Conservation (phyloP, 2,888 invertebrate species). For the Tenthredo mesomela region DNA sequence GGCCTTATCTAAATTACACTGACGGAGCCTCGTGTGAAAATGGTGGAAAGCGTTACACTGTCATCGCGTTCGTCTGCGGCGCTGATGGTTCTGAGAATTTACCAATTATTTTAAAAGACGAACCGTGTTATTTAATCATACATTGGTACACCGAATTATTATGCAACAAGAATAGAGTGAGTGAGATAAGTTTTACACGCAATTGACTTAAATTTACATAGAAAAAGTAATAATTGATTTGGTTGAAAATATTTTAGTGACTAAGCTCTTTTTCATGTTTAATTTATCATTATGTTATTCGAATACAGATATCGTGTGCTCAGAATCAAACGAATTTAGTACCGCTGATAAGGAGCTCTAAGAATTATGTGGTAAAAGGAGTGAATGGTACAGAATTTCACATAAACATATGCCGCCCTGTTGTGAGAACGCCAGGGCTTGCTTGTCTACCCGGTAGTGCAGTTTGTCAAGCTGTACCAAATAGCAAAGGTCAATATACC, state of each 20-base stretch:
- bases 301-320: constrained; percentile 65
- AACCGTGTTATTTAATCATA: constrained; percentile 66
- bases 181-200: not conserved
- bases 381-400: constrained; percentile 65
- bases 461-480: constrained; percentile 65
- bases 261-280: constrained; percentile 2
- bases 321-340: constrained; percentile 63
- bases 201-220: not conserved
- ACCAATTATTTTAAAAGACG: constrained; percentile 64
- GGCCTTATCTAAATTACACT: constrained; percentile 73
- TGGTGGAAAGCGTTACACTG: constrained; percentile 63
- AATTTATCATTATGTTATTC: constrained; percentile 34
- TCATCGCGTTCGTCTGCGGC: constrained; percentile 69
- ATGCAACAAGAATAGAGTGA: constrained; percentile 65
- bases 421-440: constrained; percentile 64
- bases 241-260: not conserved
- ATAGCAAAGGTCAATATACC: constrained; percentile 60
- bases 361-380: constrained; percentile 67
- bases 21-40: constrained; percentile 67
- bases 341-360: constrained; percentile 62
- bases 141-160: constrained; percentile 68
- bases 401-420: constrained; percentile 72
- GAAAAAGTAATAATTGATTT: not conserved
- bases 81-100: constrained; percentile 58
- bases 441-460: constrained; percentile 69